These are phyloP conservation scores for Diceros bicornis DNA, from an alignment of 2,797 vertebrate genomes.

Conservation along the genomic window DNA sequence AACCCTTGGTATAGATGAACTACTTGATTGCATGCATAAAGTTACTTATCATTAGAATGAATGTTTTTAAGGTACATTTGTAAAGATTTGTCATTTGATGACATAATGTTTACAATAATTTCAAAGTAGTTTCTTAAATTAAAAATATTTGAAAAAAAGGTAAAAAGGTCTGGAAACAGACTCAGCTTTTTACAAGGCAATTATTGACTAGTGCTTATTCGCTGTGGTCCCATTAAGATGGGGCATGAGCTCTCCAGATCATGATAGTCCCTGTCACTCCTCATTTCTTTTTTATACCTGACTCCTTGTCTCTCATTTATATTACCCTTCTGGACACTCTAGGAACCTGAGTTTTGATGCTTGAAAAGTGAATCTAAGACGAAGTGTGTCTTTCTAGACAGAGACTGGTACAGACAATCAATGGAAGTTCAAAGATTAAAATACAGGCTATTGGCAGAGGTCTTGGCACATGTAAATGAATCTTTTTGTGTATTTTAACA, in stretches of 20 bases:
- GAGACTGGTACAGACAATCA: constrained; percentile 25
- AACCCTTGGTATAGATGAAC: not conserved
- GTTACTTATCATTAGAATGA: not conserved
- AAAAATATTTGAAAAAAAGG: not conserved
- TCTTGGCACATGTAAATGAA: not conserved
- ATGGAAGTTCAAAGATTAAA: constrained; percentile 28
- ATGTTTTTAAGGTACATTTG: not conserved
- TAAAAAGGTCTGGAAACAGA: too few relatives aligned
- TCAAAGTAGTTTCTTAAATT: not conserved
- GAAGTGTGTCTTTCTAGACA: not conserved
- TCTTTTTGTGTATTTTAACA: not conserved
- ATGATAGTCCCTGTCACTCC: not conserved
- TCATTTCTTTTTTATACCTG: not conserved
- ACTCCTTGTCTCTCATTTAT: not conserved
- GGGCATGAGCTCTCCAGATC: not conserved
- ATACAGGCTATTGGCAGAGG: not conserved
- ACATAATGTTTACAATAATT: constrained; percentile 14
- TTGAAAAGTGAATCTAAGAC: not conserved
- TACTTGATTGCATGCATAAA: not conserved
- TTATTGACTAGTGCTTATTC: not conserved
- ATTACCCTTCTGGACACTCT: not conserved
- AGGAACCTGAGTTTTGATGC: not conserved
- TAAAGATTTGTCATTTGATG: not conserved
- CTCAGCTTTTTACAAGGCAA: not conserved
- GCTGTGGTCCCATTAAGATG: not conserved